Percentiles rank a stretch among this genome's conserved stretches.
Evolutionary conservation across 2,797 vertebrate species (phyloP).

Genomic region (Peromyscus aztecus): DNA sequence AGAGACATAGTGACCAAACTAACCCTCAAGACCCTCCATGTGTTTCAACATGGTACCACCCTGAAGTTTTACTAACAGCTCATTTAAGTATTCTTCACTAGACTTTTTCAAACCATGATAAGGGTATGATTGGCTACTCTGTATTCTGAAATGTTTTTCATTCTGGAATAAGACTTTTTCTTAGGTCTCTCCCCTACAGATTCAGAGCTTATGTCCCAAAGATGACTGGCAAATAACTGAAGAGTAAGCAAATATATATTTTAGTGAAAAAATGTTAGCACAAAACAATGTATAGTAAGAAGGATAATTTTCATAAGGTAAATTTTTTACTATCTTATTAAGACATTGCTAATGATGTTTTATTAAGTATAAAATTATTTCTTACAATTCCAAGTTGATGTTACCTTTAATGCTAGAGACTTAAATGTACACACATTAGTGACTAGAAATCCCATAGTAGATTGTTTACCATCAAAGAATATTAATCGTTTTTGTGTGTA

Average conservation of each 20-base stretch:
- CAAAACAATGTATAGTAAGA: background rate
- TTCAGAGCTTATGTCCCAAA: background rate
- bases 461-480: background rate
- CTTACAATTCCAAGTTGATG: background rate
- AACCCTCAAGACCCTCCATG: background rate
- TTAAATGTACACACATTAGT: background rate
- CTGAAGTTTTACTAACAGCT: background rate
- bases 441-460: background rate
- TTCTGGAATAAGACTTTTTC: background rate
- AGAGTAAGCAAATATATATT: background rate
- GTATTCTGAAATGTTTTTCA: background rate
- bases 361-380: conserved; percentile 1
- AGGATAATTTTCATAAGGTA: background rate
- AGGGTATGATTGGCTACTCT: background rate
- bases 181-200: background rate
- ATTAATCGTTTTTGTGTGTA: background rate
- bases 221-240: background rate
- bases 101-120: background rate
- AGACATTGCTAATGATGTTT: background rate
- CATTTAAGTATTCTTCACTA: background rate
- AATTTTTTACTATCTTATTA: background rate
- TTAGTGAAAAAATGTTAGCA: background rate
- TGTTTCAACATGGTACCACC: background rate
- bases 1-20: background rate
- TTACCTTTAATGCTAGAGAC: background rate